phyloP scores from a whole-genome alignment of 2,113 vertebrate genomes.

The Hemiprocne comata region DNA sequence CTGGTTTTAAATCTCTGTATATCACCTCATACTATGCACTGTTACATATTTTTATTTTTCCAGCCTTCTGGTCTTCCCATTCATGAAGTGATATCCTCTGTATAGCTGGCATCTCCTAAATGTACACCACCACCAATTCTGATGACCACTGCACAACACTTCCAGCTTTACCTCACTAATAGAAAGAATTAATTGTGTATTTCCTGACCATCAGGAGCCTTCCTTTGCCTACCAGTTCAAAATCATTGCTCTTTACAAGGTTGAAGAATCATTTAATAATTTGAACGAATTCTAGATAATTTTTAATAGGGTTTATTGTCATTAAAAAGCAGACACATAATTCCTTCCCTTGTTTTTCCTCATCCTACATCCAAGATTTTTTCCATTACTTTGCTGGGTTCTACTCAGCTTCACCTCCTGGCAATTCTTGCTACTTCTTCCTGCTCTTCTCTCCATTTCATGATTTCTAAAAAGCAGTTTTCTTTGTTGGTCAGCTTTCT shows the following conservation, averaged over 20 bases:
- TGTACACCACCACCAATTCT: neutral
- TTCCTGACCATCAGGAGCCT: neutral
- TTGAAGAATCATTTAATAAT: neutral
- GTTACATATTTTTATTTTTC: neutral
- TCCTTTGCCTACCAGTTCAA: neutral
- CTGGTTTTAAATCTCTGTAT: neutral
- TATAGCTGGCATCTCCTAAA: neutral
- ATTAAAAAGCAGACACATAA: neutral
- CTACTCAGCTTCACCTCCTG: neutral
- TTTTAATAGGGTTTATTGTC: neutral
- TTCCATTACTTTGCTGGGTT: neutral
- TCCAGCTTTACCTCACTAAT: neutral
- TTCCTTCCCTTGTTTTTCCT: neutral
- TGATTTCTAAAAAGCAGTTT: neutral
- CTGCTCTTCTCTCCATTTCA: neutral
- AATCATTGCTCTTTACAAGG: neutral
- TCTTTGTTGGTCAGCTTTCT: neutral
- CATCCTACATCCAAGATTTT: neutral
- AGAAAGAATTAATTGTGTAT: neutral
- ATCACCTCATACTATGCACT: neutral
- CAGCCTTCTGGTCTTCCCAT: neutral
- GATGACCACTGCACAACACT: neutral
- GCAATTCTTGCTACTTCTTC: neutral
- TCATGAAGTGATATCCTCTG: rapidly evolving
- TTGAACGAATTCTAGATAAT: neutral